Percentiles rank a stretch among this genome's conserved stretches.
phyloP scores from a whole-genome alignment of 2,797 vertebrate species.

The Taenioides sp. region DNA sequence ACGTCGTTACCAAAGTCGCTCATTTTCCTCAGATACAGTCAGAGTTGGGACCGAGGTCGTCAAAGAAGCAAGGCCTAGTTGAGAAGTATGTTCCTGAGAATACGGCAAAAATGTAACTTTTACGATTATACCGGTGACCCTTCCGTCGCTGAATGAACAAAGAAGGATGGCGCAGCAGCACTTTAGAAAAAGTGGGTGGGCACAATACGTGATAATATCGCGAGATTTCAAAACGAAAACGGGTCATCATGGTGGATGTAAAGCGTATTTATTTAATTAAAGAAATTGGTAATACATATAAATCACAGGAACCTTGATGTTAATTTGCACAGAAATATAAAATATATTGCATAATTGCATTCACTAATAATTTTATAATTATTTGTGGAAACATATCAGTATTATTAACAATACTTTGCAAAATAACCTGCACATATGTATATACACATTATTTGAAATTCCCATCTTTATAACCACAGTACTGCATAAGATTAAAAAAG shows the following conservation, averaged over 20 bases:
- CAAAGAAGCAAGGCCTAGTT: background rate
- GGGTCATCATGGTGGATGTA: background rate
- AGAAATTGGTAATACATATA: background rate
- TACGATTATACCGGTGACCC: background rate
- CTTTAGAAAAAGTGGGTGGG: background rate
- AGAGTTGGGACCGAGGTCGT: background rate
- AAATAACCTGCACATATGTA: background rate
- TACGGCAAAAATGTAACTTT: background rate
- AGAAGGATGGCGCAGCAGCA: slow-evolving; percentile 67
- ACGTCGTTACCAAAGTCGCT: slow-evolving; percentile 30
- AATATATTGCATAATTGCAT: background rate
- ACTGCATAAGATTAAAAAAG: background rate
- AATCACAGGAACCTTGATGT: background rate
- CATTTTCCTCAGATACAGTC: slow-evolving; percentile 15
- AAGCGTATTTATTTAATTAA: background rate
- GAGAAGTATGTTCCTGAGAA: background rate
- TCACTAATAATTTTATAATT: background rate
- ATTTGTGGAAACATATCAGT: background rate
- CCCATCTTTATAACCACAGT: background rate
- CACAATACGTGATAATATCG: background rate
- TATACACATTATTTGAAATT: background rate
- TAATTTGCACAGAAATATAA: background rate
- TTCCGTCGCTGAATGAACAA: slow-evolving; percentile 47
- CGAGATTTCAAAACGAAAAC: background rate
- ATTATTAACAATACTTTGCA: no score